These are phyloP conservation scores for Tinea semifulvella DNA, from an alignment of 2,888 invertebrate species.

Conservation along the genomic window DNA sequence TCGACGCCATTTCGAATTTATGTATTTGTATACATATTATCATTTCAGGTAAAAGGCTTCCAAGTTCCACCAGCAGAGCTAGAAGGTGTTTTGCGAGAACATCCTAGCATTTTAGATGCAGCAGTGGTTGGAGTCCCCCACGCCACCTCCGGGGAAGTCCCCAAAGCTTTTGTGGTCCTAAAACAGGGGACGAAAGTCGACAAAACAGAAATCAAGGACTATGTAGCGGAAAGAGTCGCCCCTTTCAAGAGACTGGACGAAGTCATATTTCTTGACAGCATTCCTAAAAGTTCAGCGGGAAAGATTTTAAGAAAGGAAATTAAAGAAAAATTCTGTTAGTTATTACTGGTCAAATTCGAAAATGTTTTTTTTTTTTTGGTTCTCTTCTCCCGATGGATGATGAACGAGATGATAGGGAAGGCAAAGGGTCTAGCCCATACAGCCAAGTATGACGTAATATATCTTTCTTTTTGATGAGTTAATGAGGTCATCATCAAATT, in stretches of 20 bases:
- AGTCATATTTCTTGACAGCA: constrained; percentile 39
- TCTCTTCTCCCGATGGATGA: too few relatives aligned
- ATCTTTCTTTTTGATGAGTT: too few relatives aligned
- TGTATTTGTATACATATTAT: too few relatives aligned
- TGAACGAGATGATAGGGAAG: too few relatives aligned
- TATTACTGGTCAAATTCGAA: too few relatives aligned
- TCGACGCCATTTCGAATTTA: too few relatives aligned
- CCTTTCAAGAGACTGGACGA: constrained; percentile 22
- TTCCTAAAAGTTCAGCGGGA: constrained; percentile 69
- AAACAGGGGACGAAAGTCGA: constrained; percentile 16
- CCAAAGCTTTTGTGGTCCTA: constrained; percentile 24
- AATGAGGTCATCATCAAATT: too few relatives aligned
- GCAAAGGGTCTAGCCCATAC: too few relatives aligned
- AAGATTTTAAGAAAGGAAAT: constrained; percentile 72
- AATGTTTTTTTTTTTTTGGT: too few relatives aligned
- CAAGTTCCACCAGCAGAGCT: constrained; percentile 85
- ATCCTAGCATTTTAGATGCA: constrained; percentile 75
- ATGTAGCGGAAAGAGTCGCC: constrained; percentile 17
- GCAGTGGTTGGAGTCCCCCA: constrained; percentile 79
- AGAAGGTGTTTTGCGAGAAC: constrained; percentile 71
- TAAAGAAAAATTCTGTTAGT: constrained; percentile 23
- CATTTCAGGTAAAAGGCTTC: constrained; percentile 65
- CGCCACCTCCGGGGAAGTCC: constrained; percentile 65
- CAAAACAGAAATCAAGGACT: constrained; percentile 15
- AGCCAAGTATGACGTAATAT: too few relatives aligned